Conservation (phyloP, 2,888 invertebrate species). For the Rambutsinella grinnellia region DNA sequence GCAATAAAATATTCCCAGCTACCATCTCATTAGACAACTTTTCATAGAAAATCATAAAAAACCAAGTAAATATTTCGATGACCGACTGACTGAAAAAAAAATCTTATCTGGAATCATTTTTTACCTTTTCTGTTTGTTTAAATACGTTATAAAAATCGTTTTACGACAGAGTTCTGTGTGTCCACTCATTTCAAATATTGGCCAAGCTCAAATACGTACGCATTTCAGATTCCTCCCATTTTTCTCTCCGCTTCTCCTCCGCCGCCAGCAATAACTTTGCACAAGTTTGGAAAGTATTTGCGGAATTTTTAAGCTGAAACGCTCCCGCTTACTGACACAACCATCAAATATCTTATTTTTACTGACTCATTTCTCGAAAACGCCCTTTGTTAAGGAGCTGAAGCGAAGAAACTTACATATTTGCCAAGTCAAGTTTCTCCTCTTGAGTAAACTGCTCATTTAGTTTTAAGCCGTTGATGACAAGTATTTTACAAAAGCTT, state of each 20-base stretch:
- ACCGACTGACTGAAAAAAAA: not conserved
- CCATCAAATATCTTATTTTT: conserved; percentile 41
- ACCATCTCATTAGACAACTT: not conserved
- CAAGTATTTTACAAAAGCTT: no score
- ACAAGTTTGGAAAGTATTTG: conserved; percentile 41
- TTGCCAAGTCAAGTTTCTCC: no score
- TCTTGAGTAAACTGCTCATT: no score
- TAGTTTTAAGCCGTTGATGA: no score
- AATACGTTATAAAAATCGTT: not conserved
- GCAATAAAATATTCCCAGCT: conserved; percentile 32
- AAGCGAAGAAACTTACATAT: no score
- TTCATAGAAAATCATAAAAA: not conserved
- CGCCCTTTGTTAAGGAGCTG: conserved; percentile 50
- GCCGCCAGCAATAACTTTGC: no score
- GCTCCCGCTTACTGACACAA: no score
- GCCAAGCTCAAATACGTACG: not conserved
- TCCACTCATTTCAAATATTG: no score
- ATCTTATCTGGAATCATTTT: conserved; percentile 41
- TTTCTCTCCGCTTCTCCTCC: no score
- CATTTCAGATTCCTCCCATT: no score
- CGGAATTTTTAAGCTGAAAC: no score
- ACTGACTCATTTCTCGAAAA: conserved; percentile 20
- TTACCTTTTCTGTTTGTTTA: conserved; percentile 5
- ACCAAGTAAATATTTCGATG: not conserved
- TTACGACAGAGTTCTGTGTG: conserved; percentile 7